A percentile compares a stretch with the other conserved stretches of the same genome.
Evolutionary conservation across 2,797 vertebrate genomes (phyloP).

Genomic region (Poecilia wingei): DNA sequence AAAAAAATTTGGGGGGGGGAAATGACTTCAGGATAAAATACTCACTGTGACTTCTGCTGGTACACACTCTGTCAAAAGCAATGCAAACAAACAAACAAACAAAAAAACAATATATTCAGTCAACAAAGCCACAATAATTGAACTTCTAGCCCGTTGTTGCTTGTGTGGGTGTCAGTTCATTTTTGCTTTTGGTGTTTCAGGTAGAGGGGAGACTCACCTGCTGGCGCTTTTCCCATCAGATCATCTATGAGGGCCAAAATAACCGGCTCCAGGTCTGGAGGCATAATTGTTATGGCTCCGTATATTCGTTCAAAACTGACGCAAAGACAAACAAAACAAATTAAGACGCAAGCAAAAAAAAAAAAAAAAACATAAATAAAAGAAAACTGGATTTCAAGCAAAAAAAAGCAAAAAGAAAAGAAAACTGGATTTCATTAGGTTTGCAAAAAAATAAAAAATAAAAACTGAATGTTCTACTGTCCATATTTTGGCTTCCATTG

Average conservation of each 20-base stretch:
- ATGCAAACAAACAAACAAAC: background rate
- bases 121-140: background rate
- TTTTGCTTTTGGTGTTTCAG: background rate
- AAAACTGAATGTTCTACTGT: background rate
- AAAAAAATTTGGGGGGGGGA: background rate
- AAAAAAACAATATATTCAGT: background rate
- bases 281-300: conserved; percentile 25
- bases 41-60: conserved; percentile 58
- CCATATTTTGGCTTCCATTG: background rate
- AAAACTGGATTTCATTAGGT: too few species aligned
- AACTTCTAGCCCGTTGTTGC: background rate
- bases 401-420: too few species aligned
- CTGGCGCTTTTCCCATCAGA: conserved; percentile 54
- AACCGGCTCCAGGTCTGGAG: conserved; percentile 46
- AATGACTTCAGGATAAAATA: conserved; percentile 6
- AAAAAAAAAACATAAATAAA: conserved; percentile 12
- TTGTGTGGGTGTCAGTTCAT: background rate
- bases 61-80: conserved; percentile 62
- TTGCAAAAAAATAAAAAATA: too few species aligned
- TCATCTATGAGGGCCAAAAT: conserved; percentile 50
- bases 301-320: conserved; percentile 63
- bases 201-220: conserved; percentile 50
- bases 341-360: conserved; percentile 13
- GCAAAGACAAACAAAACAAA: background rate
- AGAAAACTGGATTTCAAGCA: background rate